These are phyloP conservation scores for Thermophis baileyi DNA, from an alignment of 2,113 vertebrate species.

Conservation along the genomic window DNA sequence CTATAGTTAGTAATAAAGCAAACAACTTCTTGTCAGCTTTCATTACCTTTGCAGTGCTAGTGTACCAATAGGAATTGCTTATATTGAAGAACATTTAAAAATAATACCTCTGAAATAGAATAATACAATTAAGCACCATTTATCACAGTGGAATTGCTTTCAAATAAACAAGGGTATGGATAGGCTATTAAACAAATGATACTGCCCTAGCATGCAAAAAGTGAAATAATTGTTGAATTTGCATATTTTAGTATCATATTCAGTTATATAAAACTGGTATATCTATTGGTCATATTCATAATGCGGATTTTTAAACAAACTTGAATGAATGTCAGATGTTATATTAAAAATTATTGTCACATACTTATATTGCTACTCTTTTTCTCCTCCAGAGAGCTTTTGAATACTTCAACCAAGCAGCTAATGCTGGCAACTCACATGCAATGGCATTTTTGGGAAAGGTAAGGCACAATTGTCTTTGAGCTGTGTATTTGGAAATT, in stretches of 20 bases:
- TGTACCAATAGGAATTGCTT: background rate
- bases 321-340: background rate
- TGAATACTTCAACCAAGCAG: slow-evolving; percentile 97
- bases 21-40: background rate
- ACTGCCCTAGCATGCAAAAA: background rate
- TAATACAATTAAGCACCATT: background rate
- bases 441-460: slow-evolving; percentile 98
- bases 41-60: background rate
- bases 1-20: background rate
- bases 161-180: background rate
- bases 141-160: background rate
- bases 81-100: background rate
- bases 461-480: slow-evolving; percentile 61
- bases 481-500: background rate
- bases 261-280: background rate
- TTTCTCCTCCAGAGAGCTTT: slow-evolving; percentile 82
- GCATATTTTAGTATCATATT: background rate
- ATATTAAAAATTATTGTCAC: slow-evolving; percentile 21
- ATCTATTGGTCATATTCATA: background rate
- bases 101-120: background rate
- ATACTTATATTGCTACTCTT: slow-evolving; percentile 8
- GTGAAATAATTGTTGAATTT: background rate
- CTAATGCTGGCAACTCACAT: slow-evolving; percentile 94
- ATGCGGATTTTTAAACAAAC: background rate
- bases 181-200: background rate